These are phyloP conservation scores for Dorcus hopei DNA, from an alignment of 2,888 invertebrate genomes.

Conservation along the genomic window DNA sequence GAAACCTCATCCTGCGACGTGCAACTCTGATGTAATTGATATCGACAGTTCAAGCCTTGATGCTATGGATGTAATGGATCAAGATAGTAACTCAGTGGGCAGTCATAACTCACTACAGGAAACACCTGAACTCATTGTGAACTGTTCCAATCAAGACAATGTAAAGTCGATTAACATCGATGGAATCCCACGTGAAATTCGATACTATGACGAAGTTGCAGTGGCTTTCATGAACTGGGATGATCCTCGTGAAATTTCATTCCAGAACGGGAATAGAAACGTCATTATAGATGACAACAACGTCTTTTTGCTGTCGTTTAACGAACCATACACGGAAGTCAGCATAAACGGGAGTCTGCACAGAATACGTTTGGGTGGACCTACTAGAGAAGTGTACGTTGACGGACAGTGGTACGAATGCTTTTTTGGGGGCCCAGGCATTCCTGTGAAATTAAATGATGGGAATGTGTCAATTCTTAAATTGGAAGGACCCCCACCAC, in stretches of 20 bases:
- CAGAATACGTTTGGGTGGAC: constrained; percentile 84
- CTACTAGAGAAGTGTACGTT: constrained; percentile 86
- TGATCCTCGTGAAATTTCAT: constrained; percentile 81
- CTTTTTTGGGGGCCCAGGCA: constrained; percentile 85
- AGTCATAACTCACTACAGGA: constrained; percentile 1
- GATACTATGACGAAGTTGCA: constrained; percentile 83
- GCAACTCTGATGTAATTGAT: constrained; percentile 11
- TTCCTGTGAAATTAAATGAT: constrained; percentile 71
- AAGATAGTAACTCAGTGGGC: constrained; percentile 8
- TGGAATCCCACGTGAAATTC: constrained; percentile 73
- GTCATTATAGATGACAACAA: constrained; percentile 75
- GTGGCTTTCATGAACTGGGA: constrained; percentile 83
- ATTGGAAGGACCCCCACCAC: constrained; percentile 88
- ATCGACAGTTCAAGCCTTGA: constrained; percentile 2
- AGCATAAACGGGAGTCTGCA: constrained; percentile 70
- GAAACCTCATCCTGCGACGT: constrained; percentile 7
- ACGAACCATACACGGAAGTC: constrained; percentile 71
- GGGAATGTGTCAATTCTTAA: constrained; percentile 75
- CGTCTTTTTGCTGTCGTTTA: constrained; percentile 59
- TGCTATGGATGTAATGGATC: constrained; percentile 7
- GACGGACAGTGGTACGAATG: constrained; percentile 89
- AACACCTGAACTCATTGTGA: constrained; percentile 39
- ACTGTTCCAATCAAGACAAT: constrained; percentile 63
- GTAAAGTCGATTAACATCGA: constrained; percentile 81
- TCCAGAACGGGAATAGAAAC: constrained; percentile 74